phyloP scores from a whole-genome alignment of 2,888 invertebrate species.

The Drymonia ruficornis region DNA sequence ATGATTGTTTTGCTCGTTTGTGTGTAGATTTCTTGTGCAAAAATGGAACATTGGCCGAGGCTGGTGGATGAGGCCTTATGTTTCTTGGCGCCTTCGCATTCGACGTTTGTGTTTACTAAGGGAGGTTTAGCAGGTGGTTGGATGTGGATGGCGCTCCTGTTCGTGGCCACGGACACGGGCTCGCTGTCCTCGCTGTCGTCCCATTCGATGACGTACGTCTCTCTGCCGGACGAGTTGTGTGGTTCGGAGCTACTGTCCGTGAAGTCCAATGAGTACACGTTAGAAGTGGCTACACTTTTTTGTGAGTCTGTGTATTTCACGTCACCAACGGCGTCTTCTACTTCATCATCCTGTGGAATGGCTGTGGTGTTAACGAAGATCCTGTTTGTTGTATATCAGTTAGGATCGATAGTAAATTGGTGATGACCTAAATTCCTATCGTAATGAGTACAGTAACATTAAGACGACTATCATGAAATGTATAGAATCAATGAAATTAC shows the following conservation, averaged over 20 bases:
- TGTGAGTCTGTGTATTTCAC: constrained; percentile 71
- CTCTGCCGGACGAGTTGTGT: constrained; percentile 69
- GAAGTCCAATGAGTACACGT: constrained; percentile 68
- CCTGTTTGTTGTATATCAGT: too few species aligned
- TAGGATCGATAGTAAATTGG: too few species aligned
- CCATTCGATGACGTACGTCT: constrained; percentile 70
- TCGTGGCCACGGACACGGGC: constrained; percentile 43
- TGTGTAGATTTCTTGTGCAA: constrained; percentile 73
- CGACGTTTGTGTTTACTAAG: constrained; percentile 31
- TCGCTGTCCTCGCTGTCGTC: constrained; percentile 69
- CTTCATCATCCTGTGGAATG: constrained; percentile 65
- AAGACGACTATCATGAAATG: too few species aligned
- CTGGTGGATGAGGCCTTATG: constrained; percentile 40
- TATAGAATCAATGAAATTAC: too few species aligned
- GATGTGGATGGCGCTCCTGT: constrained; percentile 45
- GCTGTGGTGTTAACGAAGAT: not conserved
- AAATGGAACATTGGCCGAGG: constrained; percentile 43
- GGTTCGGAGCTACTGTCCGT: constrained; percentile 71
- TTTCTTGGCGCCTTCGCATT: constrained; percentile 30
- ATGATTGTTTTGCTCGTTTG: constrained; percentile 86
- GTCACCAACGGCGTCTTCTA: constrained; percentile 68
- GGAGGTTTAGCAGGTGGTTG: constrained; percentile 25
- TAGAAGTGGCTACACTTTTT: constrained; percentile 72
- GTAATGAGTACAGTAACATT: too few species aligned
- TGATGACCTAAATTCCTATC: too few species aligned